Evolutionary conservation across 2,888 invertebrate genomes (phyloP), one percentile per base, ranked within the genome.

Genomic region (Girardia tigrina): DNA sequence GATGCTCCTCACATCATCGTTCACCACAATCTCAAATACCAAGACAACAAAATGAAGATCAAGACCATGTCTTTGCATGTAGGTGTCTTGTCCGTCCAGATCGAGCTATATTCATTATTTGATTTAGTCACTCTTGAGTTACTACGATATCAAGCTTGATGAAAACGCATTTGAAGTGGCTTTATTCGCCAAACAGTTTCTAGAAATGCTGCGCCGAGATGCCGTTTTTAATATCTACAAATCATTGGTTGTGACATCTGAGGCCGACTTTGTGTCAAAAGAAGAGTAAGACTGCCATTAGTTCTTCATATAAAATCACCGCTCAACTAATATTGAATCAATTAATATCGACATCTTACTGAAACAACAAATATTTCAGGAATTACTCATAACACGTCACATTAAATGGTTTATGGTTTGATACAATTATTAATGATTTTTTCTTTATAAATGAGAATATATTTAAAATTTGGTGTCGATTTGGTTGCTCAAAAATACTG

Each of bases 161-260:
- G 89, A 89, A 82, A 84, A 85, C 78, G 85, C 85, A 1, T 86
- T 86, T 82, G 86, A 86, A 82, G 86, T 86, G 26, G 93, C 92
- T 0, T 87, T 95, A 12, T 95, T 94, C 84, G 94, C 94, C 2
- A 94, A 95, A 85, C 87, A 94, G 0, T 93, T 95, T 85, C 92
- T 93, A 82, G 94, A 95, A 85, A 94, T 94, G 93, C 84, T 95
- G 78, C 92, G 92, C 90, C 87, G 95, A 71, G 94, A 94, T 84
- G 91, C 91, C 82, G 94, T 92, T 0, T 94, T 93, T 84, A 89
- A 90, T 80, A 92, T 95, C 79, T 94, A 91, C 84, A 90, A 90
- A 81, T 88, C 89, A 0, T 81, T 91, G 0, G 78, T 78, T 20
- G 85, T 85, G 78, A 83, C 88, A 70, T 88, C 89, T 0, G 76